A percentile compares a stretch with the other conserved stretches of the same genome.
These are phyloP conservation scores for Limosa lapponica DNA, from an alignment of 2,797 vertebrate species.

Conservation along the genomic window DNA sequence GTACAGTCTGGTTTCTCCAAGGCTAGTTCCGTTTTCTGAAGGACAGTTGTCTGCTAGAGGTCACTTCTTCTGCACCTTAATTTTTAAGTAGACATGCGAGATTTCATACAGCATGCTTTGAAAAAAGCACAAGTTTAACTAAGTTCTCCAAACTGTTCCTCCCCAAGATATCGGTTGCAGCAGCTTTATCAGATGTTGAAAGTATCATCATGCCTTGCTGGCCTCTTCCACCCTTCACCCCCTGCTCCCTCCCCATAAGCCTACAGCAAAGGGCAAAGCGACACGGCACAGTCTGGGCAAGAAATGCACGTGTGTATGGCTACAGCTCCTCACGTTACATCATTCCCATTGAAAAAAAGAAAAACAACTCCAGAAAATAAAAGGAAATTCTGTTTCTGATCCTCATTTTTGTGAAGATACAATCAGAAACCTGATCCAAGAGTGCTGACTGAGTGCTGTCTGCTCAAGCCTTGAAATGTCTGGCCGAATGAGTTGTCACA, in stretches of 20 bases:
- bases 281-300: accelerated
- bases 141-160: background rate
- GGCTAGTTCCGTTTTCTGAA: background rate
- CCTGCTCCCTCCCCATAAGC: background rate
- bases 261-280: background rate
- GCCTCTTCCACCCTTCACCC: background rate
- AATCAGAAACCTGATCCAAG: slow-evolving; percentile 51
- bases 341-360: background rate
- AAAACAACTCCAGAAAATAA: background rate
- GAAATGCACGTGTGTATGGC: background rate
- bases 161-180: background rate
- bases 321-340: background rate
- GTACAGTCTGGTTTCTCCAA: background rate
- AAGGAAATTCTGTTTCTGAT: slow-evolving; percentile 41
- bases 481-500: background rate
- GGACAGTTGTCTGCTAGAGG: background rate
- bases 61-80: background rate
- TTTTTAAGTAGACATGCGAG: background rate
- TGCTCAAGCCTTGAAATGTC: slow-evolving; percentile 34
- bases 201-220: background rate
- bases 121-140: background rate
- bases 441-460: slow-evolving; percentile 36
- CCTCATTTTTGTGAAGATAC: slow-evolving; percentile 39
- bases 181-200: background rate
- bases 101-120: background rate